These are phyloP conservation scores for Aphodius granarius DNA, from an alignment of 2,888 invertebrate genomes.

Conservation along the genomic window DNA sequence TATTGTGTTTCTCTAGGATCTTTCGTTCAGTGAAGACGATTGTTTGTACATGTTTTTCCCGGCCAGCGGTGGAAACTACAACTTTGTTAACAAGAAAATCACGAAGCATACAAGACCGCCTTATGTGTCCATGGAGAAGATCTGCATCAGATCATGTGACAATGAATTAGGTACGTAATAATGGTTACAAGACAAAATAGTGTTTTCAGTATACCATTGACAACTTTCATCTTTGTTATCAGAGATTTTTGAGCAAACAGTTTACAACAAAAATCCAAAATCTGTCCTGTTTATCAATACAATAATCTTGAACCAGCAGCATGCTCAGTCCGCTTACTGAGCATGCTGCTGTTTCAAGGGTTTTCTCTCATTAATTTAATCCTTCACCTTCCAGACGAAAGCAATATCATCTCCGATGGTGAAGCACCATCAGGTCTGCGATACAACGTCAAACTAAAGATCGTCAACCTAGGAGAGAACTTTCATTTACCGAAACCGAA, in stretches of 20 bases:
- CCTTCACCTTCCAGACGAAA: background rate
- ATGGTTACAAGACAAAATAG: too few species aligned
- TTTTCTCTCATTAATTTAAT: background rate
- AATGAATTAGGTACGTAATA: slow-evolving; percentile 59
- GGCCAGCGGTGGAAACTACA: slow-evolving; percentile 78
- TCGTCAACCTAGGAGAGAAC: slow-evolving; percentile 76
- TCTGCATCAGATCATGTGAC: slow-evolving; percentile 84
- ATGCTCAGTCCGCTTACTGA: too few species aligned
- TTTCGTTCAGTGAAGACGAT: slow-evolving; percentile 78
- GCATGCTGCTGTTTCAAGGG: background rate
- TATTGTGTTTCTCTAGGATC: slow-evolving; percentile 70
- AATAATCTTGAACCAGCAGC: too few species aligned
- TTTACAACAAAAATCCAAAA: too few species aligned
- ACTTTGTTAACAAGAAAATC: slow-evolving; percentile 83
- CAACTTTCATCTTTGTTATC: too few species aligned
- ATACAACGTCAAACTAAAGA: slow-evolving; percentile 73
- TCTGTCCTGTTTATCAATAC: too few species aligned
- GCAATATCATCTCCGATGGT: background rate
- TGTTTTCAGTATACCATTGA: too few species aligned
- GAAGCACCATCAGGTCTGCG: slow-evolving; percentile 64
- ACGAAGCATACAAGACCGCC: slow-evolving; percentile 78
- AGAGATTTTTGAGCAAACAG: too few species aligned
- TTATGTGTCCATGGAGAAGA: slow-evolving; percentile 69
- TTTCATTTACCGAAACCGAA: slow-evolving; percentile 74
- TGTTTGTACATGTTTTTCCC: slow-evolving; percentile 89